A percentile compares a stretch with the other conserved stretches of the same genome.
Evolutionary conservation across 2,888 invertebrate species (phyloP).

Genomic region (Lysandra coridon): DNA sequence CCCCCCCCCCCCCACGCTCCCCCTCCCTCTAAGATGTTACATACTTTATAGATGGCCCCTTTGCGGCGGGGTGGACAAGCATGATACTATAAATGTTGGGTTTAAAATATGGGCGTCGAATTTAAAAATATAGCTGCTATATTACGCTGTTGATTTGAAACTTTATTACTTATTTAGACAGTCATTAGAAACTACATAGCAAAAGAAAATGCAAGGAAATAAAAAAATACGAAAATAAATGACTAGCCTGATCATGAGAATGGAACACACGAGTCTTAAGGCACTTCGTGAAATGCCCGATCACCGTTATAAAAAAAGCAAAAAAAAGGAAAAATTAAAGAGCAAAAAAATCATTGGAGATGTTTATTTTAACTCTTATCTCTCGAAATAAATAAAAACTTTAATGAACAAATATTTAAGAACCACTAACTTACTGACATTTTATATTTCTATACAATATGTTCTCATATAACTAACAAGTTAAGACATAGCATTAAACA

Average conservation of each 20-base stretch:
- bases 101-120: too few relatives aligned
- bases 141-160: too few relatives aligned
- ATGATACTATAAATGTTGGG: too few relatives aligned
- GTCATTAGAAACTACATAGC: neutral
- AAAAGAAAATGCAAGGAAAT: neutral
- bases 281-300: conserved; percentile 36
- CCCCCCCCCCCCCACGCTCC: too few relatives aligned
- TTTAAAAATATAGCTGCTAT: too few relatives aligned
- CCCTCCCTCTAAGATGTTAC: too few relatives aligned
- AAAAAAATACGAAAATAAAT: conserved; percentile 6
- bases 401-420: conserved; percentile 60
- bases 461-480: conserved; percentile 21
- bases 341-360: conserved; percentile 57
- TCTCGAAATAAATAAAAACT: conserved; percentile 64
- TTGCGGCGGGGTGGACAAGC: too few relatives aligned
- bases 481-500: conserved; percentile 21
- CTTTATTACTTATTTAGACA: too few relatives aligned
- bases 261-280: conserved; percentile 37
- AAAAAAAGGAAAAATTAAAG: conserved; percentile 46
- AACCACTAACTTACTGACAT: conserved; percentile 45
- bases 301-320: conserved; percentile 25
- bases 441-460: neutral
- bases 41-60: too few relatives aligned
- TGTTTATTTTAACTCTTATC: conserved; percentile 61
- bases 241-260: neutral